A percentile compares a stretch with the other conserved stretches of the same genome.
These are phyloP conservation scores for Ahaetulla prasina DNA, from an alignment of 2,113 vertebrate genomes.

Conservation along the genomic window DNA sequence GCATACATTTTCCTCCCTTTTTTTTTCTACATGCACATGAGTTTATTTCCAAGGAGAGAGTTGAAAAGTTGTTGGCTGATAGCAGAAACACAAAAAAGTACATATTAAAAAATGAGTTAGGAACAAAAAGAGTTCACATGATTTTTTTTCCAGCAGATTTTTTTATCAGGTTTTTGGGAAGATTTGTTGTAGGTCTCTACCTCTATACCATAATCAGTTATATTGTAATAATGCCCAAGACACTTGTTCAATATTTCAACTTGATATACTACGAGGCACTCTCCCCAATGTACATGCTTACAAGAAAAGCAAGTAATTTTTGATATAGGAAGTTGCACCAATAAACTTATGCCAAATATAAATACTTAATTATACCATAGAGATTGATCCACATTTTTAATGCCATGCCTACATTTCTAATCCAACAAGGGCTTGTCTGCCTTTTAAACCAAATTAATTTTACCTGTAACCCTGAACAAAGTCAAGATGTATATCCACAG, in stretches of 20 bases:
- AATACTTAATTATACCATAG: slow-evolving; percentile 34
- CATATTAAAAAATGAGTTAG: background rate
- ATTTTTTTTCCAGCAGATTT: background rate
- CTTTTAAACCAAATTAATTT: background rate
- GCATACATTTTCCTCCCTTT: background rate
- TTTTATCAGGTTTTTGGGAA: background rate
- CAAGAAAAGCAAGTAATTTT: background rate
- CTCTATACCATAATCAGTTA: background rate
- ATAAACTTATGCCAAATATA: slow-evolving; percentile 5
- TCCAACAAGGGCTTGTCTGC: background rate
- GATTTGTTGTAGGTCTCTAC: background rate
- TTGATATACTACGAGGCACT: background rate
- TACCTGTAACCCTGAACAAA: background rate
- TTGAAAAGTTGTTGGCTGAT: background rate
- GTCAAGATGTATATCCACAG: background rate
- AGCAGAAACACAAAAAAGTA: background rate
- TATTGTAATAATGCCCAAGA: background rate
- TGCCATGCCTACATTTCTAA: slow-evolving; percentile 25
- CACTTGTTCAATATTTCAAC: background rate
- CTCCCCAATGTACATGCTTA: background rate
- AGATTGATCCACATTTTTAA: slow-evolving; percentile 27
- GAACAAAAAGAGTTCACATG: background rate
- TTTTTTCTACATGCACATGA: background rate
- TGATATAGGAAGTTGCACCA: slow-evolving; percentile 12
- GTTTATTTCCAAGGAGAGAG: background rate